These are phyloP conservation scores for Myotis myotis DNA, from an alignment of 2,797 vertebrate species.

Conservation along the genomic window DNA sequence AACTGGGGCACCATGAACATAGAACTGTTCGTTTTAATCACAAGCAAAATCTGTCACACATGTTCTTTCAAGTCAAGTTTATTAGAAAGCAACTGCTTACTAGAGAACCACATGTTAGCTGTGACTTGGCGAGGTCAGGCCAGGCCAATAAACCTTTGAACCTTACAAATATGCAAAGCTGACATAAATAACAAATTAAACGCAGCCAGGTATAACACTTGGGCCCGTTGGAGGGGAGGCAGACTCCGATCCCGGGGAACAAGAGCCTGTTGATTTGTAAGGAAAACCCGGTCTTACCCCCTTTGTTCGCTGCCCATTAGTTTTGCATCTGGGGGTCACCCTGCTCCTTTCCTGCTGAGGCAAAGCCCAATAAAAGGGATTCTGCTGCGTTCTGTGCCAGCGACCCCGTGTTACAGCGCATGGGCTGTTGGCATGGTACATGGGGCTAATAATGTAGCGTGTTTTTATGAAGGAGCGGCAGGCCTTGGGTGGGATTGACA, in stretches of 20 bases:
- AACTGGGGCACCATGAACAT: slow-evolving; percentile 84
- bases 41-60: slow-evolving; percentile 89
- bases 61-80: slow-evolving; percentile 90
- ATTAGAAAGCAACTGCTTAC: slow-evolving; percentile 91
- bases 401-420: neutral
- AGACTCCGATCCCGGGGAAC: slow-evolving; percentile 77
- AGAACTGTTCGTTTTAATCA: slow-evolving; percentile 89
- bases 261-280: slow-evolving; percentile 82
- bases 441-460: slow-evolving; percentile 23
- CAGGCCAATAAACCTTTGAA: slow-evolving; percentile 91
- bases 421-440: neutral
- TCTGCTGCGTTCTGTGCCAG: slow-evolving; percentile 61
- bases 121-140: slow-evolving; percentile 89
- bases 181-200: slow-evolving; percentile 92
- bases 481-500: neutral
- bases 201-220: slow-evolving; percentile 87
- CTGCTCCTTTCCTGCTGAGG: slow-evolving; percentile 74
- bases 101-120: slow-evolving; percentile 89
- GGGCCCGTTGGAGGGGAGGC: slow-evolving; percentile 77
- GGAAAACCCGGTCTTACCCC: slow-evolving; percentile 82
- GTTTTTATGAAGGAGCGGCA: neutral
- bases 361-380: slow-evolving; percentile 78
- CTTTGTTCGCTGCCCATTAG: slow-evolving; percentile 76
- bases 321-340: slow-evolving; percentile 78
- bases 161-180: slow-evolving; percentile 91